phyloP scores from a whole-genome alignment of 2,888 invertebrate species.

The Melanargia galathea region DNA sequence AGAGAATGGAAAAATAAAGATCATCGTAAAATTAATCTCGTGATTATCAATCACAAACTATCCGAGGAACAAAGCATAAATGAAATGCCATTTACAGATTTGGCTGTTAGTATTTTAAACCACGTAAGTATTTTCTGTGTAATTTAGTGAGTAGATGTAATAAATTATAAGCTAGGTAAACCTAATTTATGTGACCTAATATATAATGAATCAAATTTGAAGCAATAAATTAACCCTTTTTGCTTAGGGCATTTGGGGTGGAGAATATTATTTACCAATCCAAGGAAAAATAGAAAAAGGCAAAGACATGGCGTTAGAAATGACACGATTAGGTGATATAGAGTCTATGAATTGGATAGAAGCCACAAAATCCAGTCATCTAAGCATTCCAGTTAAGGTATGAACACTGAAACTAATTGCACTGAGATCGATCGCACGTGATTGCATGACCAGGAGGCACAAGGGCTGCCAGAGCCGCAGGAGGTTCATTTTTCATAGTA shows the following conservation, averaged over 20 bases:
- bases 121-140: slow-evolving; percentile 21
- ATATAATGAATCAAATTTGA: neutral
- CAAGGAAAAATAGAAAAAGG: slow-evolving; percentile 34
- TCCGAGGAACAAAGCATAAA: slow-evolving; percentile 45
- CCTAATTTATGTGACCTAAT: too few species aligned
- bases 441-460: too few species aligned
- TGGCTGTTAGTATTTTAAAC: slow-evolving; percentile 45
- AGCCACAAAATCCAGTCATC: slow-evolving; percentile 35
- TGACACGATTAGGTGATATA: slow-evolving; percentile 48
- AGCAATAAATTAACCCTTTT: neutral
- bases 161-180: too few species aligned
- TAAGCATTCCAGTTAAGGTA: slow-evolving; percentile 56
- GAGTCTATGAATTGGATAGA: slow-evolving; percentile 57
- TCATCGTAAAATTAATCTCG: slow-evolving; percentile 48
- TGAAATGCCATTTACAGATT: slow-evolving; percentile 51
- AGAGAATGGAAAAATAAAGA: slow-evolving; percentile 49
- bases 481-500: too few species aligned
- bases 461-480: too few species aligned
- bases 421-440: too few species aligned
- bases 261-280: slow-evolving; percentile 48
- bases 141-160: too few species aligned
- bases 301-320: slow-evolving; percentile 43
- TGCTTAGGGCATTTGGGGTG: slow-evolving; percentile 51
- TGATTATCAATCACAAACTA: slow-evolving; percentile 51
- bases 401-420: neutral